phyloP scores from a whole-genome alignment of 2,888 invertebrate genomes.

The Lepidochrysops patricia region DNA sequence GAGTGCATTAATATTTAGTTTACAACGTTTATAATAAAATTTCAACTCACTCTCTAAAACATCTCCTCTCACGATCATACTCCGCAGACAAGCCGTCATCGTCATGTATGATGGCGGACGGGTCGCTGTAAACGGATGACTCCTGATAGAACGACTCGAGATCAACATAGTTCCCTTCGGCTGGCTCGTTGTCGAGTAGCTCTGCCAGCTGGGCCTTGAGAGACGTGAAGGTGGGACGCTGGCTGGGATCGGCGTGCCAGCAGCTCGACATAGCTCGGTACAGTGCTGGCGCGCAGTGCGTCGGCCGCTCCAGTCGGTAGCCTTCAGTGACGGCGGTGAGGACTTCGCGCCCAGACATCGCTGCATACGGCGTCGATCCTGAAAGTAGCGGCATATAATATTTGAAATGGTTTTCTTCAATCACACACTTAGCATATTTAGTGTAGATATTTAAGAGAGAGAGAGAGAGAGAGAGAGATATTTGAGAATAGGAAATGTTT shows the following conservation, averaged over 20 bases:
- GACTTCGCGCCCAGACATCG: slow-evolving; percentile 88
- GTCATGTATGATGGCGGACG: slow-evolving; percentile 67
- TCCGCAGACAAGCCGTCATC: slow-evolving; percentile 66
- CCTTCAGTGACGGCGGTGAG: slow-evolving; percentile 85
- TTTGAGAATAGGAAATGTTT: neutral
- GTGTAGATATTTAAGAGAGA: too few species aligned
- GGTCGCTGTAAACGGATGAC: slow-evolving; percentile 73
- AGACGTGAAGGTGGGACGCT: slow-evolving; percentile 81
- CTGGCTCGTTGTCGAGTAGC: slow-evolving; percentile 75
- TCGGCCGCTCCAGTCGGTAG: slow-evolving; percentile 83
- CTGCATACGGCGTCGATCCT: slow-evolving; percentile 92
- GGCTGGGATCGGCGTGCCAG: slow-evolving; percentile 80
- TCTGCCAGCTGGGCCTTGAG: slow-evolving; percentile 75
- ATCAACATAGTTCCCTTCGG: slow-evolving; percentile 80
- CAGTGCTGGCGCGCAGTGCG: slow-evolving; percentile 80
- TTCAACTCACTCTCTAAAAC: slow-evolving; percentile 61
- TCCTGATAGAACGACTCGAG: slow-evolving; percentile 79
- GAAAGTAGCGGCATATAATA: slow-evolving; percentile 30
- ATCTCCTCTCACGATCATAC: slow-evolving; percentile 58
- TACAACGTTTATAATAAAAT: too few species aligned
- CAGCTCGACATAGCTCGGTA: slow-evolving; percentile 70
- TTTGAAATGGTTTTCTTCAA: too few species aligned
- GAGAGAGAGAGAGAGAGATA: too few species aligned
- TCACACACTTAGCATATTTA: too few species aligned
- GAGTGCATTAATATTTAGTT: too few species aligned